Evolutionary conservation across 2,113 vertebrate species (phyloP), one percentile per base, ranked within the genome.

Genomic region (Aix galericulata): DNA sequence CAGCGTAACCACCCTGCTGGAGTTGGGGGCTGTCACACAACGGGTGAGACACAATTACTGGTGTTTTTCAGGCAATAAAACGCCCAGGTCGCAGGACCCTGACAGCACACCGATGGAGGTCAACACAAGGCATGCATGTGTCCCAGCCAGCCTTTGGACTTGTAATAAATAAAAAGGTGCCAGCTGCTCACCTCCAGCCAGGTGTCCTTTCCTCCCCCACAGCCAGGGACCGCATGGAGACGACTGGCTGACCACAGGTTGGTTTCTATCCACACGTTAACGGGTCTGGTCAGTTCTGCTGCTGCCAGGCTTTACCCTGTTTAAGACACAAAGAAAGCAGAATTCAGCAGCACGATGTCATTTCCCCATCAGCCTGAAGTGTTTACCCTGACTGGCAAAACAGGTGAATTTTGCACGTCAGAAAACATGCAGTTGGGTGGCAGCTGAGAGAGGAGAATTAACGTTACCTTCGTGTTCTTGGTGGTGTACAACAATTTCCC

Each of bases 361-460:
- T 71, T 84, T 75, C 74, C 52, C 4, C 5, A 48, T 68, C 1
- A 15, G 20, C 38, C 48, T 55, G 42, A 75, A 75, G 62, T 46
- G 34, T 52, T 89, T 75, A 14, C 27, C 13, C 1, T 34, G n/a
- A 77, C 60, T 56, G 36, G 81, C 25, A 84, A 89, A 96, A 71
- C 25, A 63, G 9, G 8, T 17, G 9, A 32, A 64, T 75, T 85
- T 63, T 63, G 27, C 26, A 63, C 27, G 3, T 10, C 0, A 0
- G 38, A 75, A 86, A 83, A 68, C 4, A 34, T 2, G 6, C 14
- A 50, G 58, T 8, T 53, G 6, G 7, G 18, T 59, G 62, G 48
- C 48, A 44, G 31, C 22, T 48, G 53, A 68, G n/a, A 72, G 34
- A 74, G 60, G 68, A 68, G 74, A 83, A 76, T 4, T 4, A 6